Evolutionary conservation across 2,113 vertebrate species (phyloP).

Genomic region (Antennarius striatus): DNA sequence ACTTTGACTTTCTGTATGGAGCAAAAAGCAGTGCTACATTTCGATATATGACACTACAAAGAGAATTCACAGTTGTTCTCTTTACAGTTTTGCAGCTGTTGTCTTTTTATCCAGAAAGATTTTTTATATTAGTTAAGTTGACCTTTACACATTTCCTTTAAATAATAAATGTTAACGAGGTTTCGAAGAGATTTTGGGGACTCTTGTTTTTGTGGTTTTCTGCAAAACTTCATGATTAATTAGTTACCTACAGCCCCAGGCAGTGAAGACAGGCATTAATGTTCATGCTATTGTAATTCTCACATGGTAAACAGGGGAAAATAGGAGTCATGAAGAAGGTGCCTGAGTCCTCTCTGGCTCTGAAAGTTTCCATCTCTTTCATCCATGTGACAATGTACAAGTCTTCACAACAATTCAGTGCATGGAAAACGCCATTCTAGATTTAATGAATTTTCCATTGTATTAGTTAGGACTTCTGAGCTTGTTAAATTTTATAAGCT

Average conservation of each 20-base stretch:
- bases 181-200: background rate
- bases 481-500: conserved; percentile 63
- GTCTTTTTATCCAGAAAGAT: background rate
- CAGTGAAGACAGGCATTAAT: conserved; percentile 13
- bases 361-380: conserved; percentile 57
- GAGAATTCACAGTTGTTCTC: conserved; percentile 22
- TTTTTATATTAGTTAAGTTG: background rate
- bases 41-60: background rate
- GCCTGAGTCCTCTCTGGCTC: conserved; percentile 14
- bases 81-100: background rate
- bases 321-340: conserved; percentile 19
- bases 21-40: conserved; percentile 2
- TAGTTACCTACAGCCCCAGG: background rate
- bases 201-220: conserved; percentile 8
- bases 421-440: conserved; percentile 60
- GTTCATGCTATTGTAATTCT: conserved; percentile 23
- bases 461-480: conserved; percentile 52
- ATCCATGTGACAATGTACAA: conserved; percentile 45
- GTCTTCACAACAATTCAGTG: conserved; percentile 52
- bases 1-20: conserved; percentile 9
- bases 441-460: conserved; percentile 51
- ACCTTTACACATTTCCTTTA: conserved; percentile 13
- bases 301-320: conserved; percentile 28
- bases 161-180: conserved; percentile 43
- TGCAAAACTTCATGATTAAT: background rate